Base-by-base conservation (phyloP, 2,888 invertebrate genomes). In the Drosophila mercatorum region DNA sequence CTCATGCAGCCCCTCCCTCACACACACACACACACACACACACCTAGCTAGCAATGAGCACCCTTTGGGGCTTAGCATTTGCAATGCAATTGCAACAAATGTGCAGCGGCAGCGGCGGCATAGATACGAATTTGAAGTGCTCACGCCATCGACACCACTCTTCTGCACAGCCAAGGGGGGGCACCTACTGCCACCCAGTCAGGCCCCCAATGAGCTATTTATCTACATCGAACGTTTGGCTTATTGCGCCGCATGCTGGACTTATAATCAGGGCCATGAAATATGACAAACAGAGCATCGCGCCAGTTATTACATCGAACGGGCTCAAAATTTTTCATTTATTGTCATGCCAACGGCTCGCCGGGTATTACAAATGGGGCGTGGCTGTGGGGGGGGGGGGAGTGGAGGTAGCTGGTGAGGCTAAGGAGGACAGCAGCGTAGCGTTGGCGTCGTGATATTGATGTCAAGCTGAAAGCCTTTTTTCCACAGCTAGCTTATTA, bases 321-420 rank as follows among this genome's bases (percentile, higher is more conserved):
- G 76, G 83, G 81, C 83, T 85, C 81, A 88, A 83, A 80, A 87
- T 87, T 80, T 83, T 84, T 77, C 88, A 84, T 83, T 83, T 87
- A 84, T 84, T 75, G 80, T 69, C 87, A 78, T 79, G 74, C 64
- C 71, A 68, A 74, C 81, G 62, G 62, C 44, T 41, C 38, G 52
- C 12, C 51, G 40, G 49, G 38, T 28, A 53, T 53, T 53, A 26
- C 53, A 38, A 53, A 53, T 53, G 38, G 55, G 55, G 22, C 6
- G 14, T 49, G 44, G 17, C 46, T 26, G 56, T 3, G 36, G 41
- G 5, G 17, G 8, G 2, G 0, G 8, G 1, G 12, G 46, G n/a
- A 10, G 22, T 22, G 22, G 22, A 22, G 22, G 1, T 22, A 17
- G 28, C 22, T 31, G 22, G 5, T 52, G 38, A n/a, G n/a, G 36